These are phyloP conservation scores for Pygmarrhopalites habei DNA, from an alignment of 1,140 invertebrate genomes.

Conservation along the genomic window DNA sequence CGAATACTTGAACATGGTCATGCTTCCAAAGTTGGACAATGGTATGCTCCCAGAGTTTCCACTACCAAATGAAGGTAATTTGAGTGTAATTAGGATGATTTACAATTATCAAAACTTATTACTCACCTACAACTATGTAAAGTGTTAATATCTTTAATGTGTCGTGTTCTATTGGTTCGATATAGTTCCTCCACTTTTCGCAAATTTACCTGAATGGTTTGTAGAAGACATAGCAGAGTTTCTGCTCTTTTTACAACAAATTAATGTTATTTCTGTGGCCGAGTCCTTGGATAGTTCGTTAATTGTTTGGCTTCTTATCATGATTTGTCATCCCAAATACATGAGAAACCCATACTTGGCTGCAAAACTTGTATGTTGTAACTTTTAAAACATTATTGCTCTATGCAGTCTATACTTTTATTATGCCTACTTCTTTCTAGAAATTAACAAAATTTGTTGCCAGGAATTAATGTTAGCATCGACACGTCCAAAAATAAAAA, in stretches of 20 bases:
- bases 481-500: too few species aligned
- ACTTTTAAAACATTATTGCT: too few species aligned
- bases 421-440: too few species aligned
- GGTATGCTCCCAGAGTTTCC: slow-evolving; percentile 45
- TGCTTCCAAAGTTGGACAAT: slow-evolving; percentile 18
- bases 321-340: slow-evolving; percentile 80
- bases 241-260: slow-evolving; percentile 80
- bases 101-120: too few species aligned
- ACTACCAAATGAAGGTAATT: slow-evolving; percentile 50
- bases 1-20: slow-evolving; percentile 56
- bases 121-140: too few species aligned
- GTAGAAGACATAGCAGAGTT: slow-evolving; percentile 94
- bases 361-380: slow-evolving; percentile 63
- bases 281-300: slow-evolving; percentile 73
- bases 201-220: slow-evolving; percentile 90
- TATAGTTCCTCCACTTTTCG: slow-evolving; percentile 68
- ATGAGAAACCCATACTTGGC: slow-evolving; percentile 93
- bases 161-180: too few species aligned
- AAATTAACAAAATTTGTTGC: too few species aligned
- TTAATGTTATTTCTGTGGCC: slow-evolving; percentile 55
- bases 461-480: too few species aligned
- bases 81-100: too few species aligned
- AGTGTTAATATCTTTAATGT: too few species aligned
- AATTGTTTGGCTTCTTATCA: slow-evolving; percentile 77
- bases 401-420: too few species aligned